Evolutionary conservation across 2,888 invertebrate species (phyloP).

Genomic region (Cantharis rustica): DNA sequence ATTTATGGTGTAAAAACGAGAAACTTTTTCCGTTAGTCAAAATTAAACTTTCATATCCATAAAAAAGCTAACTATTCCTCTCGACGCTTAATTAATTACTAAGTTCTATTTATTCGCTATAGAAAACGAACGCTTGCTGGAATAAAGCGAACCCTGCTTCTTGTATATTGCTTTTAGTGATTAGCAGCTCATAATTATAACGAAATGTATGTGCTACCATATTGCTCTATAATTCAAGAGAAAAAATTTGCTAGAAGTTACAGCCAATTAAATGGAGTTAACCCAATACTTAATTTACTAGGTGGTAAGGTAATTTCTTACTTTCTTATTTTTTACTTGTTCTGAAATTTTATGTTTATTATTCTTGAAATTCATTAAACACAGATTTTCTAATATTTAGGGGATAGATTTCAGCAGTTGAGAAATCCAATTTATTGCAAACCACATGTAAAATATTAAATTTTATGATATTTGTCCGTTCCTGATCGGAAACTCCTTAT

Average conservation of each 20-base stretch:
- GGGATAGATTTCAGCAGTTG: too few species aligned
- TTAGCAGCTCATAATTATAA: conserved; percentile 5
- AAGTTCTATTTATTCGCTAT: conserved; percentile 10
- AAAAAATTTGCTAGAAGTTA: too few species aligned
- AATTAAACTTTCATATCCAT: background rate
- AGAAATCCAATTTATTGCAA: background rate
- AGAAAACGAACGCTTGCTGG: conserved; percentile 12
- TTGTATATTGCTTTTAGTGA: conserved; percentile 19
- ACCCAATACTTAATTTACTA: too few species aligned
- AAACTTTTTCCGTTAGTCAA: background rate
- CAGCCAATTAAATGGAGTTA: too few species aligned
- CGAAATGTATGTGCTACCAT: background rate
- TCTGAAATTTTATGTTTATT: too few species aligned
- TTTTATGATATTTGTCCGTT: too few species aligned
- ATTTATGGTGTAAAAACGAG: background rate
- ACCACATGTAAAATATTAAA: too few species aligned
- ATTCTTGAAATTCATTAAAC: too few species aligned
- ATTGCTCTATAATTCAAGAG: background rate
- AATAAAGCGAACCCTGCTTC: conserved; percentile 14
- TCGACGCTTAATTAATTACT: conserved; percentile 23
- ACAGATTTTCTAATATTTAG: too few species aligned
- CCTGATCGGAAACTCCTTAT: too few species aligned
- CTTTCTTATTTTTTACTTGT: too few species aligned
- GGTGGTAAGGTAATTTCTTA: too few species aligned
- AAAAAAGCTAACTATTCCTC: conserved; percentile 13